phyloP scores from a whole-genome alignment of 2,888 invertebrate species.

The Deilephila porcellus region DNA sequence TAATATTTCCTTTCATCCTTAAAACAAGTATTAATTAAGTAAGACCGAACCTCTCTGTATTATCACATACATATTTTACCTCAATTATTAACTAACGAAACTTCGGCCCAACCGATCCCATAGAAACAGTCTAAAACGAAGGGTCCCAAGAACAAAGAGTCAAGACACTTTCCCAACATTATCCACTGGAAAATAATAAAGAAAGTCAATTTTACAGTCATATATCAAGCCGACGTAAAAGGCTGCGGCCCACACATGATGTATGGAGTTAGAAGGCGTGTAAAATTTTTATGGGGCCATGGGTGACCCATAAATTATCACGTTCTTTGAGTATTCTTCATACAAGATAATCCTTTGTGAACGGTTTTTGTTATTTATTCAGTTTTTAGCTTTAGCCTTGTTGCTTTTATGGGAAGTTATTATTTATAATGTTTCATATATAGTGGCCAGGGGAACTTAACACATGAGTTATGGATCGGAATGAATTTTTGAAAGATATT shows the following conservation, averaged over 20 bases:
- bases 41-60: too few species aligned
- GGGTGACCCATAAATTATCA: constrained; percentile 39
- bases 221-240: constrained; percentile 40
- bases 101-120: too few species aligned
- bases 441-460: background rate
- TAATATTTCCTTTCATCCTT: too few species aligned
- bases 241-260: constrained; percentile 40
- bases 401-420: background rate
- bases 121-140: background rate
- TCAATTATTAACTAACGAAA: too few species aligned
- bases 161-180: constrained; percentile 12
- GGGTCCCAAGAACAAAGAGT: constrained; percentile 10
- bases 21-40: too few species aligned
- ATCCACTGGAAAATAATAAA: constrained; percentile 34
- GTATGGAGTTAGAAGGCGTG: constrained; percentile 40
- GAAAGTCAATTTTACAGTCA: constrained; percentile 44
- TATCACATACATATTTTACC: too few species aligned
- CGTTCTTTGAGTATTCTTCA: constrained; percentile 39
- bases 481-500: too few species aligned
- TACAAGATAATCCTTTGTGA: constrained; percentile 28
- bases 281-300: constrained; percentile 40
- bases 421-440: background rate
- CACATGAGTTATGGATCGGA: too few species aligned
- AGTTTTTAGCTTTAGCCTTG: constrained; percentile 9
- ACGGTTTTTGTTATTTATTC: constrained; percentile 29